Conservation (phyloP, 2,113 vertebrate genomes). For the Forbesichthys agassizii region DNA sequence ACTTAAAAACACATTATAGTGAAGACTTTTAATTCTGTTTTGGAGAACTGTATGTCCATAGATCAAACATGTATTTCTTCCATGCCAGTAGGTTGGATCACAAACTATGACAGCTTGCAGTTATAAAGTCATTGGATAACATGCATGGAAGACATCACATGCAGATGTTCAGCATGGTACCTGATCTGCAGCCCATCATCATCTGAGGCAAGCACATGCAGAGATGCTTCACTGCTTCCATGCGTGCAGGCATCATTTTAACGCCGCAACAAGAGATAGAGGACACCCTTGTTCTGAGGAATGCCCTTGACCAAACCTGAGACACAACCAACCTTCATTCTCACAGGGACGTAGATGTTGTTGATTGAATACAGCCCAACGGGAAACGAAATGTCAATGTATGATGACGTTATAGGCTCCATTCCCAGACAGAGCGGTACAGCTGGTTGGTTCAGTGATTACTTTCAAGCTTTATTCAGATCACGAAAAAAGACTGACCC, state of each 20-base stretch:
- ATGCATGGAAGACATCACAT: too few relatives aligned
- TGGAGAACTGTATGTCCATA: too few relatives aligned
- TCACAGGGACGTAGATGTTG: conserved; percentile 37
- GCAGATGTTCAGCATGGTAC: too few relatives aligned
- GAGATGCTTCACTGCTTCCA: conserved; percentile 1
- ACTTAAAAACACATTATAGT: conserved; percentile 26
- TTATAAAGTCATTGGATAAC: neutral
- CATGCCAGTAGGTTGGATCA: conserved; percentile 5
- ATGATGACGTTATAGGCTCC: conserved; percentile 36
- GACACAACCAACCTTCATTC: conserved; percentile 38
- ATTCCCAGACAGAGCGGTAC: conserved; percentile 42
- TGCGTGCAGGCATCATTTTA: conserved; percentile 23
- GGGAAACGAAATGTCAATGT: conserved; percentile 33
- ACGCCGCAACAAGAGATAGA: conserved; percentile 7
- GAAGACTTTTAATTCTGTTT: too few relatives aligned
- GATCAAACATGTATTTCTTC: conserved; percentile 1
- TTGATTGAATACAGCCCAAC: conserved; percentile 44
- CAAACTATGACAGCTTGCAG: conserved; percentile 2
- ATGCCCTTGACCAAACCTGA: conserved; percentile 53
- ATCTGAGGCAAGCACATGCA: too few relatives aligned
- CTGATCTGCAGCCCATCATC: too few relatives aligned
- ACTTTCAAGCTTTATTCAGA: conserved; percentile 45
- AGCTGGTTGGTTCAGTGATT: conserved; percentile 42
- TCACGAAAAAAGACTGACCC: conserved; percentile 35
- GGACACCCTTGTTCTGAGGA: conserved; percentile 44